Conservation (phyloP, 2,113 vertebrate genomes). For the Melanostigma gelatinosum region DNA sequence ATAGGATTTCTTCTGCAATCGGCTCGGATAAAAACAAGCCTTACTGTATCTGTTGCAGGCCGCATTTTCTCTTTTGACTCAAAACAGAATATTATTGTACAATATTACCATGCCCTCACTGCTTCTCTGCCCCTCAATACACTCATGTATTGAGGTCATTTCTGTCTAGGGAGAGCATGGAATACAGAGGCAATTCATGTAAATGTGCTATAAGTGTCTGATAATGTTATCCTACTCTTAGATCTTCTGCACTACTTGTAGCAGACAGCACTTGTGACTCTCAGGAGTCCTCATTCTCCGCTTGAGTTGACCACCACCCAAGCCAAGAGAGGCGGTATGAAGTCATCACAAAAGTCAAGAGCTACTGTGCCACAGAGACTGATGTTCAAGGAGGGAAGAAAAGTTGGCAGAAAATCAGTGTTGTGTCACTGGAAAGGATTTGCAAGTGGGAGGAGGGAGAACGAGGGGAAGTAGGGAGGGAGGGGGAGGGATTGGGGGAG, state of each 20-base stretch:
- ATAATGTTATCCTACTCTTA: slow-evolving; percentile 37
- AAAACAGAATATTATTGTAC: not conserved
- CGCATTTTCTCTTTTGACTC: not conserved
- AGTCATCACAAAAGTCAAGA: slow-evolving; percentile 78
- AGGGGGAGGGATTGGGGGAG: slow-evolving; percentile 48
- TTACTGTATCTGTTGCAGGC: not conserved
- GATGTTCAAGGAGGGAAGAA: slow-evolving; percentile 71
- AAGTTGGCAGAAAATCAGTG: slow-evolving; percentile 76
- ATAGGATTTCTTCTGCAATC: not conserved
- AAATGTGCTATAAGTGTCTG: slow-evolving; percentile 21
- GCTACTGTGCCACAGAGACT: slow-evolving; percentile 77
- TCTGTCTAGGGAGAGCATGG: not conserved
- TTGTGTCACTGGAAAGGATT: slow-evolving; percentile 78
- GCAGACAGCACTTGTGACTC: slow-evolving; percentile 55
- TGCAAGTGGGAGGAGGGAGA: slow-evolving; percentile 67
- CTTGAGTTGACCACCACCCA: slow-evolving; percentile 69
- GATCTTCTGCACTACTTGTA: slow-evolving; percentile 43
- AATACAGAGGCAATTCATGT: slow-evolving; percentile 19
- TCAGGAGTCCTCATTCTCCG: slow-evolving; percentile 68
- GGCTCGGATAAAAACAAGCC: not conserved
- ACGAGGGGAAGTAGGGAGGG: slow-evolving; percentile 49
- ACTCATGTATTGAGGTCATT: not conserved
- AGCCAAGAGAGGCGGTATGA: slow-evolving; percentile 73
- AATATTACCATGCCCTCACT: not conserved
- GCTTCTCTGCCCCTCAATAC: slow-evolving; percentile 3